Evolutionary conservation across 2,888 invertebrate species (phyloP), one percentile per base, ranked within the genome.

Genomic region (Drosophila lutescens): DNA sequence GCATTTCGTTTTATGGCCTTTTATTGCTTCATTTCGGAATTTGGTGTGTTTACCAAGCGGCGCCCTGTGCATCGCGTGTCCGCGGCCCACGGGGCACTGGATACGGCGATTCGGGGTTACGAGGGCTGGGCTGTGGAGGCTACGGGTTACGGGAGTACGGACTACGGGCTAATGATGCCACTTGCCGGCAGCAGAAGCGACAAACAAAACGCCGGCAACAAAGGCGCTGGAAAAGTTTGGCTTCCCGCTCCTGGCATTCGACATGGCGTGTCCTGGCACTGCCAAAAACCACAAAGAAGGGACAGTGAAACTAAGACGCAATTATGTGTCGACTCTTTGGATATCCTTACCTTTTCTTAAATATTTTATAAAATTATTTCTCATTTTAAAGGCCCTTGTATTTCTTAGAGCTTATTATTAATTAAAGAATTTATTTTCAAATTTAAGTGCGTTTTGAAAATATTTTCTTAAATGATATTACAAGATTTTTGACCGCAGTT

Each of bases 241-340:
- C 69, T 73, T 78, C 72, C 69, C 84, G 69, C 66, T 73, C 76
- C 80, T 67, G 68, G 81, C 85, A 73, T 80, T 73, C 57, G 73
- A 69, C 57, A 73, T 88, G 71, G 70, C 78, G 82, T 87, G 79
- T 73, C 67, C 88, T 87, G 82, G 81, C 79, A 77, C 79, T 88
- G 88, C 86, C 86, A 85, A 89, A 74, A 73, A 74, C 55, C 61
- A 58, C 69, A 72, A 17, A 34, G n/a, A n/a, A 56, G 43, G 34
- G 47, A 49, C 34, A 49, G 26, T 10, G 8, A 7, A 15, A 32
- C 8, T 17, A n/a, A n/a, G 6, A 4, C 2, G 0, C n/a, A 9
- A 17, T 15, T 17, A 17, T 12, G 15, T 2, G 32, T 3, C 32
- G 2, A 32, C 15, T 5, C 2, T 5, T 15, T 2, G 13, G 23